Base-by-base conservation (phyloP, 2,797 vertebrate genomes). In the Lepilemur septentrionalis region DNA sequence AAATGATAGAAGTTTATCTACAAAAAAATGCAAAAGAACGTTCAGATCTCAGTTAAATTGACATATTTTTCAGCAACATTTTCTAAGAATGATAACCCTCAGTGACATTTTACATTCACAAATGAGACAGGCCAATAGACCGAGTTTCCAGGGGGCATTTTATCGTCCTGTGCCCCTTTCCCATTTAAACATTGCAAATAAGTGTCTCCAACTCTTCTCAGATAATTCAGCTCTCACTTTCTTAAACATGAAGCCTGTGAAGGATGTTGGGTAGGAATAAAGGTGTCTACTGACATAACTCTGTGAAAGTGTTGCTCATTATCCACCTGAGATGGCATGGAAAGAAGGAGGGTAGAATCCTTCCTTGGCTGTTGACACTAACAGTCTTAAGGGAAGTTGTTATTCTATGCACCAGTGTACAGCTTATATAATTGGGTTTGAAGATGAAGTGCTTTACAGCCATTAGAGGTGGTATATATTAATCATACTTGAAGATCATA, bases 41-140 rank as follows among this genome's bases (percentile, higher is more conserved):
- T 79, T 48, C 79, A 96, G 79, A 80, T 93, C 88, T 93, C 89
- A 57, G 25, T 90, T 84, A 80, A 93, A 75, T 14, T 95, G 79
- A 95, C 80, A 80, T 97, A 94, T 81, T 94, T 82, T 85, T 46
- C 41, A 92, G 73, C 32, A 80, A 70, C 91, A 91, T 96, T 97
- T 97, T 61, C 75, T 88, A 23, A 89, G 89, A 93, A 61, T 61
- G 72, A 94, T 97, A 97, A 92, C 67, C 75, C 30, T 82, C 5
- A 15, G 57, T 92, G 95, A 72, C 80, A 95, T 90, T 95, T 96
- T 48, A 63, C 30, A 84, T 91, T 94, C 61, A 89, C 55, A 80
- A 67, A 89, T 52, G 89, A 85, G 73, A 65, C 10, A 55, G 86
- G 70, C 65, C 61, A 88, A 20, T 4, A 59, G 84, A 94, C 82